Conservation (phyloP, 2,888 invertebrate species). For the Pachymerium ferrugineum region DNA sequence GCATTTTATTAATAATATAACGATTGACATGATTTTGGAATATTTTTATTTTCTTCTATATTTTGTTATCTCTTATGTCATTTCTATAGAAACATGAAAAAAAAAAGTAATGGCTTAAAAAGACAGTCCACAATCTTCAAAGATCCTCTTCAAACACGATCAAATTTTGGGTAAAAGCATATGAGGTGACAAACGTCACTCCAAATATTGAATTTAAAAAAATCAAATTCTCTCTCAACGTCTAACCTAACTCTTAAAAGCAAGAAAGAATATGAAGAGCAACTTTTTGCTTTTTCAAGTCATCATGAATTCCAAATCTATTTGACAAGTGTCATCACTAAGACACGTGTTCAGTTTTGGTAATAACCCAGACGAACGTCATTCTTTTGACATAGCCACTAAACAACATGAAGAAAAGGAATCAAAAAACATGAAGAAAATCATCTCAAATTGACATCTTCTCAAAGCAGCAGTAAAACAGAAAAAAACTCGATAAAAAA, state of each 20-base stretch:
- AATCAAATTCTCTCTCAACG: not conserved
- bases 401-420: not conserved
- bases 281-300: constrained; percentile 13
- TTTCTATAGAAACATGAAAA: not conserved
- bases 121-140: not conserved
- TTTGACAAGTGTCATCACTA: constrained; percentile 13
- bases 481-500: not conserved
- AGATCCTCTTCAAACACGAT: not conserved
- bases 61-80: too few relatives aligned
- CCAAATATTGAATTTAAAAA: not conserved
- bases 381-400: not conserved
- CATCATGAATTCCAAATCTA: constrained; percentile 13
- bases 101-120: not conserved
- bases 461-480: not conserved
- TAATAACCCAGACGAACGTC: constrained; percentile 2
- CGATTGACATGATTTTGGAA: too few relatives aligned
- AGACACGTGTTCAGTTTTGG: constrained; percentile 8
- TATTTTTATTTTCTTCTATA: too few relatives aligned
- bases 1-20: too few relatives aligned
- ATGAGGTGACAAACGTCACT: not conserved
- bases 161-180: not conserved
- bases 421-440: constrained; percentile 13
- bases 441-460: constrained; percentile 8
- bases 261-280: not conserved
- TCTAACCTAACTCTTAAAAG: not conserved